Evolutionary conservation across 2,888 invertebrate genomes (phyloP), one percentile per base, ranked within the genome.

Genomic region (Hirtodrosophila duncani): DNA sequence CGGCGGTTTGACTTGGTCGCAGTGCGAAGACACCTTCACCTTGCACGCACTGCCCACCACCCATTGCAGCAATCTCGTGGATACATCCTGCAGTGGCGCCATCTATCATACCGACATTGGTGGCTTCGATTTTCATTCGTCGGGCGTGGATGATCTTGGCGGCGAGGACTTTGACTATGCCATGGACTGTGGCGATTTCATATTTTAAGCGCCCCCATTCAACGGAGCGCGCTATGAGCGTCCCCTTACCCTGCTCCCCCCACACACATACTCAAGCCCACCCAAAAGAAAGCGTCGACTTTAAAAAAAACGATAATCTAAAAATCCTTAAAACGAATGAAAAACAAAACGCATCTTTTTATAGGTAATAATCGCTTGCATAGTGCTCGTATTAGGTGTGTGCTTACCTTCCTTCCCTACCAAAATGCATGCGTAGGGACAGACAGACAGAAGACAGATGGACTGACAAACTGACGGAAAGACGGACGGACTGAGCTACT

Each of bases 171-270:
- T 91, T 88, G 92, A 92, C 83, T 89, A 91, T 55, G 91, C 92
- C 29, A 90, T 92, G 58, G 92, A 92, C 82, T 92, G 92, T 81
- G 92, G 92, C 0, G 92, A 91, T 74, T 91, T 91, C 81, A 91
- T 91, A 89, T 91, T 91, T 89, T 91, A 90, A 85, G 75, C 13
- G 14, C 20, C 16, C 20, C 8, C 23, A n/a, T n/a, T n/a, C n/a
- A n/a, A n/a, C n/a, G n/a, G n/a, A n/a, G n/a, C n/a, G n/a, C n/a
- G n/a, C n/a, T n/a, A n/a, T n/a, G n/a, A n/a, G n/a, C n/a, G 33
- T 24, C 11, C 34, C 34, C 27, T 31, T 6, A 26, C 42, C 49
- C 45, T 39, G 46, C 41, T 50, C 39, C 52, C 30, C 26, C 30
- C 34, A 18, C 21, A 16, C 29, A 46, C n/a, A 37, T 51, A 37